Percentiles rank a stretch among this genome's conserved stretches.
These are phyloP conservation scores for Rhagologus leucostigma DNA, from an alignment of 2,113 vertebrate genomes.

Conservation along the genomic window DNA sequence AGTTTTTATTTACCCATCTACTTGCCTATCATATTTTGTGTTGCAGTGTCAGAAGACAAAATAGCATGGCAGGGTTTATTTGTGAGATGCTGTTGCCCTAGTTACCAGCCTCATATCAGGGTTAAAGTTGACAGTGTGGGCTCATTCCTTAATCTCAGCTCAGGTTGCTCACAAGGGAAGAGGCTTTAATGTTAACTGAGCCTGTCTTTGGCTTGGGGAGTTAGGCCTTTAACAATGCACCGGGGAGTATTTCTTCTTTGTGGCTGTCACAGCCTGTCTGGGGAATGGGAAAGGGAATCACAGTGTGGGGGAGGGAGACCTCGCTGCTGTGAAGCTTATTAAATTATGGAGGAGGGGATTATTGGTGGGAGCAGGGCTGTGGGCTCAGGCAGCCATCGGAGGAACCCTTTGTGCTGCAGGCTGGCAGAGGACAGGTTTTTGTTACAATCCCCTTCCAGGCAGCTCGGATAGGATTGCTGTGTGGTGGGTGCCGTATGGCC, in stretches of 20 bases:
- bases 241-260: neutral
- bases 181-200: constrained; percentile 54
- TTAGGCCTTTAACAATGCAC: constrained; percentile 44
- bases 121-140: constrained; percentile 55
- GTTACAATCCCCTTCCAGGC: neutral
- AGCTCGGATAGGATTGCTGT: neutral
- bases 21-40: neutral
- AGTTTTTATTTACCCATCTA: neutral
- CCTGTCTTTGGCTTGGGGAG: constrained; percentile 40
- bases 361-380: constrained; percentile 8
- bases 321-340: neutral
- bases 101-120: constrained; percentile 48
- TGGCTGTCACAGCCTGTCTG: constrained; percentile 6
- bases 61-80: neutral
- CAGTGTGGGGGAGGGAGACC: neutral
- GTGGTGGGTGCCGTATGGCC: neutral
- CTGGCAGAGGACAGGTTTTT: neutral
- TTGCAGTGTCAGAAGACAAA: neutral
- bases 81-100: constrained; percentile 53
- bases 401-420: constrained; percentile 7
- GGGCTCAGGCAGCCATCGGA: neutral
- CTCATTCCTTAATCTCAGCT: constrained; percentile 57
- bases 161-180: constrained; percentile 46
- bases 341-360: constrained; percentile 48
- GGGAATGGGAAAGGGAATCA: neutral